Evolutionary conservation across 2,797 vertebrate genomes (phyloP), one percentile per base, ranked within the genome.

Genomic region (Zalophus californianus): DNA sequence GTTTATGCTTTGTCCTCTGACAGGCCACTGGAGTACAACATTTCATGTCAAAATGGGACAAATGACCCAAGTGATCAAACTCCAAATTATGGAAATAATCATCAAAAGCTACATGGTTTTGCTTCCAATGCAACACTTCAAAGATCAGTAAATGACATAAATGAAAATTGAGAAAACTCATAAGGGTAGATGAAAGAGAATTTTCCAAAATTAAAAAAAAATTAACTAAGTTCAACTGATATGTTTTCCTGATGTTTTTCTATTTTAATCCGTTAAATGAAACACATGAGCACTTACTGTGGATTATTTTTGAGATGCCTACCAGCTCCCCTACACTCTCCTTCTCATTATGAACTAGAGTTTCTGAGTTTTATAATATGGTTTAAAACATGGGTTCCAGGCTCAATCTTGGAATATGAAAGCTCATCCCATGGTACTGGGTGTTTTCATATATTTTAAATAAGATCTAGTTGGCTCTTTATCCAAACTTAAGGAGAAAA

Each of bases 111-210:
- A 78, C 94, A 75, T 44, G 58, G 18, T 75, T 94, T 90, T 87
- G 44, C n/a, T 97, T 91, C 80, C 68, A 88, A n/a, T 90, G 52
- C 41, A 96, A 64, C n/a, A 84, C 84, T 94, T 96, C 27, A n/a
- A 68, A 91, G 58, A 75, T 87, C 38, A 62, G 32, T 75, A 72
- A 91, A 48, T 89, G 44, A 70, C 9, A 79, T 23, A 75, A 96
- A 56, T 94, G 77, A 92, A 96, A 96, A 70, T 73, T 68, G 66
- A 91, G 77, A 94, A 62, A 91, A 64, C 16, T 62, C 41, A 25
- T 70, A n/a, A 91, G 29, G 41, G 64, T 60, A 85, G 27, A 96
- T 80, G 48, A 32, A 94, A 96, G 38, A 60, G n/a, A 68, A 96
- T 85, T 94, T 95, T 52, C 15, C 44, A 88, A 82, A 79, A 86